Conservation (phyloP, 64 coral and sea anemone species). For the Montipora foliosa region DNA sequence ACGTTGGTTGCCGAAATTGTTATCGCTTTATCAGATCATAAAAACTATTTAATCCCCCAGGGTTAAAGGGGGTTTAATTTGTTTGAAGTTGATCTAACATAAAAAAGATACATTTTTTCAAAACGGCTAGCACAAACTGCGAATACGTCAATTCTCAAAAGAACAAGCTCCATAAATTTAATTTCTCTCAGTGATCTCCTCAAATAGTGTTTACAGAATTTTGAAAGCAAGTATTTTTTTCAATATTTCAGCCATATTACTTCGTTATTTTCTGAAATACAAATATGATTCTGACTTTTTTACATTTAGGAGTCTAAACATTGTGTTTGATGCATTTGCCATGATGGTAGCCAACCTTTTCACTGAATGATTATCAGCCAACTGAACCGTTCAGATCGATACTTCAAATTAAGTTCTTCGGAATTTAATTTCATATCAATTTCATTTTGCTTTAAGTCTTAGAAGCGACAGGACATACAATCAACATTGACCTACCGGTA, state of each 20-base stretch:
- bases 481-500: no score
- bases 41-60: slow-evolving; percentile 21
- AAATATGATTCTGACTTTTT: slow-evolving; percentile 22
- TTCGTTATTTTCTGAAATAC: background rate
- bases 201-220: background rate
- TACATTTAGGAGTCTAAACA: slow-evolving; percentile 28
- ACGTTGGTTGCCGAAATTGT: slow-evolving; percentile 4
- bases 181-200: background rate
- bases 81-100: slow-evolving; percentile 82
- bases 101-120: slow-evolving; percentile 42
- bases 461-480: background rate
- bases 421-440: background rate
- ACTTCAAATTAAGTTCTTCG: slow-evolving; percentile 18
- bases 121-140: background rate
- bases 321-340: slow-evolving; percentile 13
- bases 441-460: background rate
- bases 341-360: background rate
- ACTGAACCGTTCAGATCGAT: slow-evolving; percentile 6
- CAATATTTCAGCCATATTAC: background rate
- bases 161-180: background rate
- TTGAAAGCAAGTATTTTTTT: background rate
- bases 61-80: slow-evolving; percentile 65
- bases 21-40: slow-evolving; percentile 39
- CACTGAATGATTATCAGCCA: slow-evolving; percentile 8
- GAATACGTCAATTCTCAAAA: slow-evolving; percentile 19